Evolutionary conservation across 1,140 invertebrate genomes (phyloP).

Genomic region (Drosophila sechellia): DNA sequence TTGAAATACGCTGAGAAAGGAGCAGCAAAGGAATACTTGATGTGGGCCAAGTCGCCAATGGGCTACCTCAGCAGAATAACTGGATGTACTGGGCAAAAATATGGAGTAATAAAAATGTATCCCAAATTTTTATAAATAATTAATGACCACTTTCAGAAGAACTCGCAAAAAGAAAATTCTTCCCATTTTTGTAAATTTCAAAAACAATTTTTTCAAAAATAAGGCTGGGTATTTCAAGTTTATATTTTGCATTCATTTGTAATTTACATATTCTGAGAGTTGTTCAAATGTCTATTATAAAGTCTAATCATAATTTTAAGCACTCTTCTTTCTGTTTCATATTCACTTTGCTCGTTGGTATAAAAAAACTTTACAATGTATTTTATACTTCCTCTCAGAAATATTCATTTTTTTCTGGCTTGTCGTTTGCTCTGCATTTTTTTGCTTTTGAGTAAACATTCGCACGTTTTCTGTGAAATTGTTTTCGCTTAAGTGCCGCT

Average conservation of each 20-base stretch:
- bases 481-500: conserved; percentile 59
- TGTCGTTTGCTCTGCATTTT: conserved; percentile 16
- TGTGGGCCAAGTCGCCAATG: background rate
- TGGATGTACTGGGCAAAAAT: background rate
- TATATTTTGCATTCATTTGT: no score
- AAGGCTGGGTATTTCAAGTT: no score
- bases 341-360: background rate
- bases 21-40: background rate
- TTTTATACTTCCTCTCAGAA: no score
- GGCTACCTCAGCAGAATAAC: background rate
- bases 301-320: no score
- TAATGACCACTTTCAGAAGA: background rate
- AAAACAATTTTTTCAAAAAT: no score
- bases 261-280: no score
- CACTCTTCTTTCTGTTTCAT: background rate
- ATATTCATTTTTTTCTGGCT: background rate
- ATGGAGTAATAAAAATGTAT: background rate
- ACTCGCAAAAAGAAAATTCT: no score
- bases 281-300: no score
- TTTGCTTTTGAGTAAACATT: conserved; percentile 58
- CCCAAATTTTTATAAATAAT: background rate
- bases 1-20: conserved; percentile 63
- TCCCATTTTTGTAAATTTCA: no score
- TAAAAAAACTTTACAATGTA: no score
- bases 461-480: conserved; percentile 58